Percentiles rank a stretch among this genome's conserved stretches.
phyloP scores from a whole-genome alignment of 2,888 invertebrate species.

The Drosophila maculinotata region DNA sequence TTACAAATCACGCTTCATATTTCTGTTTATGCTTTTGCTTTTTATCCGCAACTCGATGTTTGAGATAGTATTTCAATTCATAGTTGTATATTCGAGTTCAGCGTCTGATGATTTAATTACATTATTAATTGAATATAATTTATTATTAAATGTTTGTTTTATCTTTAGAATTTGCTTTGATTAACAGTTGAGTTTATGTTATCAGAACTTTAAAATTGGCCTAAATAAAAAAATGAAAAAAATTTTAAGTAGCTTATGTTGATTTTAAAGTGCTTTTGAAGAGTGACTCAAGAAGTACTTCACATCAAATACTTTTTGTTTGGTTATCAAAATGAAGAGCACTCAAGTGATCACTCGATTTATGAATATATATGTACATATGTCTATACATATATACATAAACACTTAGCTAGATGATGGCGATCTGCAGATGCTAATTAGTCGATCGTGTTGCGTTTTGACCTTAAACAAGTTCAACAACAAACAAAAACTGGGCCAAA shows the following conservation, averaged over 20 bases:
- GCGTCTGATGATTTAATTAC: neutral
- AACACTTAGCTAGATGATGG: slow-evolving; percentile 22
- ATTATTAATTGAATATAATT: too few relatives aligned
- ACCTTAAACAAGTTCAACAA: slow-evolving; percentile 20
- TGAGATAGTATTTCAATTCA: neutral
- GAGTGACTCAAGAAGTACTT: neutral
- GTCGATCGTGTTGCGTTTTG: slow-evolving; percentile 30
- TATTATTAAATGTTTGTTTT: too few relatives aligned
- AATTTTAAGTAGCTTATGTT: neutral
- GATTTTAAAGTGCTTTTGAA: slow-evolving; percentile 5
- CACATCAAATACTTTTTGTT: neutral
- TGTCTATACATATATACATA: slow-evolving; percentile 14
- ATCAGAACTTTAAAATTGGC: neutral
- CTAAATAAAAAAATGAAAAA: neutral
- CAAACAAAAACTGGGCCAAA: slow-evolving; percentile 24
- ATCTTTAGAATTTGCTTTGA: too few relatives aligned
- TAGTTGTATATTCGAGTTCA: neutral
- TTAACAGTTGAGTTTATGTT: neutral
- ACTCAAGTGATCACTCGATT: slow-evolving; percentile 25
- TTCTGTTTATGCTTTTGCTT: neutral
- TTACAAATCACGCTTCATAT: neutral
- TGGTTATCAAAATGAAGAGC: slow-evolving; percentile 15
- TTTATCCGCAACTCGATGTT: neutral
- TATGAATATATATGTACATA: neutral
- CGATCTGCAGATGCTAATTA: slow-evolving; percentile 41